Percentiles rank a stretch among this genome's conserved stretches.
phyloP scores from a whole-genome alignment of 1,140 invertebrate species.

The Drosophila kepulauana region DNA sequence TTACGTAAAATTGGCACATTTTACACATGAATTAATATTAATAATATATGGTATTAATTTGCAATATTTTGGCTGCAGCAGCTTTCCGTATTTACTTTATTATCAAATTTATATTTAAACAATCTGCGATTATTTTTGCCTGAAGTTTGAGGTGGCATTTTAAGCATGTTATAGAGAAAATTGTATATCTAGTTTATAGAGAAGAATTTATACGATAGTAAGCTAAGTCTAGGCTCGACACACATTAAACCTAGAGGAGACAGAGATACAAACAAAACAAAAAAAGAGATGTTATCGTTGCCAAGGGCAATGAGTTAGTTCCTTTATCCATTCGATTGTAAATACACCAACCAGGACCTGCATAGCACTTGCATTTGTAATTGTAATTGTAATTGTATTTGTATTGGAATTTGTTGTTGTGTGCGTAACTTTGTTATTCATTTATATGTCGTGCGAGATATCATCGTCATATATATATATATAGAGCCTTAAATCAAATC shows the following conservation, averaged over 20 bases:
- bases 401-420: constrained; percentile 9
- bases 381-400: constrained; percentile 1
- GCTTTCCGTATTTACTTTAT: too few species aligned
- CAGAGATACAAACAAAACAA: neutral
- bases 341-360: constrained; percentile 10
- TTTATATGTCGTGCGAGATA: constrained; percentile 9
- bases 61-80: too few species aligned
- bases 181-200: constrained; percentile 39
- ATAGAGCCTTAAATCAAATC: constrained; percentile 66
- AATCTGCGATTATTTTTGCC: too few species aligned
- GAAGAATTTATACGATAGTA: constrained; percentile 12
- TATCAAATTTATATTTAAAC: too few species aligned
- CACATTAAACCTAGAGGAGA: neutral
- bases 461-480: neutral
- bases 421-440: constrained; percentile 27
- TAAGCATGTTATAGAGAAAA: constrained; percentile 40
- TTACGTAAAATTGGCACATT: too few species aligned
- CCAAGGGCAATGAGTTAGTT: constrained; percentile 13
- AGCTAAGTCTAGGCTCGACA: neutral
- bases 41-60: too few species aligned
- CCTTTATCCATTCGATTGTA: constrained; percentile 18
- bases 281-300: constrained; percentile 10
- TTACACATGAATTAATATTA: too few species aligned
- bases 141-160: constrained; percentile 31
- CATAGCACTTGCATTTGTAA: neutral